These are phyloP conservation scores for Oceanodroma tethys DNA, from an alignment of 2,113 vertebrate genomes.

Conservation along the genomic window DNA sequence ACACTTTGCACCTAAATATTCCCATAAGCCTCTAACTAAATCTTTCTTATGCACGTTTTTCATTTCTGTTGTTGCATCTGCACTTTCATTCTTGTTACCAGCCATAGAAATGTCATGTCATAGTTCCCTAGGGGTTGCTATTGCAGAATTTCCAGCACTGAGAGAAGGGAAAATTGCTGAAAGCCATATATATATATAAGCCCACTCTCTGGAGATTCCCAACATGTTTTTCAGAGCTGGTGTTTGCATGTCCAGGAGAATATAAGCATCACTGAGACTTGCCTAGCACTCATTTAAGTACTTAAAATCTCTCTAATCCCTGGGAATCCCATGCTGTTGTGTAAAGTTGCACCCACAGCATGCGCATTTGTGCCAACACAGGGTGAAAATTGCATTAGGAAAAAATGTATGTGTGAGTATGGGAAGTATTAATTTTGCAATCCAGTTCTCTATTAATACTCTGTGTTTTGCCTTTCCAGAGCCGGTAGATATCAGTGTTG, in stretches of 20 bases:
- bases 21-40: not conserved
- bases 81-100: constrained; percentile 35
- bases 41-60: constrained; percentile 16
- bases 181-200: not conserved
- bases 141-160: constrained; percentile 38
- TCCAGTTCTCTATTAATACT: not conserved
- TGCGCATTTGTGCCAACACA: not conserved
- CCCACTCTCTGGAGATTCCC: constrained; percentile 2
- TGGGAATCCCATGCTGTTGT: not conserved
- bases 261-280: not conserved
- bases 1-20: constrained; percentile 34
- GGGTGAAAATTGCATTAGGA: not conserved
- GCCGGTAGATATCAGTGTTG: constrained; percentile 81
- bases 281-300: constrained; percentile 19
- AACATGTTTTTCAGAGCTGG: constrained; percentile 5
- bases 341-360: not conserved
- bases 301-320: constrained; percentile 9
- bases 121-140: not conserved
- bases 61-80: constrained; percentile 40
- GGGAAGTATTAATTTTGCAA: not conserved
- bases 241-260: constrained; percentile 22
- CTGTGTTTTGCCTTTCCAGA: constrained; percentile 71
- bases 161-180: constrained; percentile 25
- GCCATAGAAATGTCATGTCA: constrained; percentile 13
- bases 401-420: not conserved